Evolutionary conservation across 2,888 invertebrate genomes (phyloP), one percentile per base, ranked within the genome.

Genomic region (Pinctada fucata): DNA sequence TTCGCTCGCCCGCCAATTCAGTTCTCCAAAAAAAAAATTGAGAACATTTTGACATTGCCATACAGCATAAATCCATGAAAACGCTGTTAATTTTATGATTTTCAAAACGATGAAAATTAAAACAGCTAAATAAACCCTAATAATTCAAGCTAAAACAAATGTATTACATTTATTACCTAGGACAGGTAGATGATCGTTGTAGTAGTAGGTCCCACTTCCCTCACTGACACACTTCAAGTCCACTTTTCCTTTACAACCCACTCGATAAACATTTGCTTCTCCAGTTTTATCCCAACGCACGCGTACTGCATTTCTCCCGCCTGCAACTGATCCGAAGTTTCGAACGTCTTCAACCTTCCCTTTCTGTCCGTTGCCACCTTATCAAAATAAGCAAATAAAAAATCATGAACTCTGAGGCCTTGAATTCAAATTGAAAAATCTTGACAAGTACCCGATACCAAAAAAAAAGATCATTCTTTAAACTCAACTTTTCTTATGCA

Each of bases 231-330:
- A 96, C 91, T 95, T 95, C 31, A 97, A 94, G 93, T 97, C 97
- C 81, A 97, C 96, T 93, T 96, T 96, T 73, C 97, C 97, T 90
- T 96, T 96, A 91, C 96, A 96, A 0, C 97, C 96, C 77, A 96
- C 91, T 83, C 96, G 93, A 93, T 97, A 97, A 67, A 96, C 96
- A 91, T 96, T 97, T 65, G 95, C 95, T 69, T 95, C 95, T 5
- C 96, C 96, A 4, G 95, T 94, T 16, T 96, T 96, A 67, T 95
- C 94, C 97, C 97, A 97, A 8, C 95, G 95, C 6, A 97, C 96
- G 88, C 96, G 96, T 13, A 96, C 97, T n/a, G 96, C 97, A 67
- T 96, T 96, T 82, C 96, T 94, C 89, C 95, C 95, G 70, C 96
- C 95, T 63, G 96, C 96, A 92, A 96, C 96, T 86, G 95, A 95